A percentile compares a stretch with the other conserved stretches of the same genome.
These are phyloP conservation scores for Rhinichthys osculus DNA, from an alignment of 2,797 vertebrate species.

Conservation along the genomic window DNA sequence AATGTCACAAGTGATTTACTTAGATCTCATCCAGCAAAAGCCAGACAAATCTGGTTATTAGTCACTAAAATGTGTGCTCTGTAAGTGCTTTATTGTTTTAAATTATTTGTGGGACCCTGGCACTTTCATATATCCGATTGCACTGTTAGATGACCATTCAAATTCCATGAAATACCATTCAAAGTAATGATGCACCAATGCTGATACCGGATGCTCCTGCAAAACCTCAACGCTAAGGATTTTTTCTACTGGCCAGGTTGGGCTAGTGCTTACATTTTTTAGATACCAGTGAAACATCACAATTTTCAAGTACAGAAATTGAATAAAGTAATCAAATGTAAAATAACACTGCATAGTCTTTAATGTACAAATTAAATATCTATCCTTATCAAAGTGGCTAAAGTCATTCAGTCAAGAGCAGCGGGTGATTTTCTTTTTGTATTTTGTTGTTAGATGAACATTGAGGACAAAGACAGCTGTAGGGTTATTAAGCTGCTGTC, in stretches of 20 bases:
- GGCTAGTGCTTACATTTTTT: no score
- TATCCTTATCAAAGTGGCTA: no score
- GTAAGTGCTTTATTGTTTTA: background rate
- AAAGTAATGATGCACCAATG: background rate
- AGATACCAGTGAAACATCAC: no score
- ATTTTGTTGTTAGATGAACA: background rate
- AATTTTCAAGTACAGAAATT: no score
- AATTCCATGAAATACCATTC: background rate
- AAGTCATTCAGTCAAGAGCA: no score
- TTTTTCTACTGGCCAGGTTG: no score
- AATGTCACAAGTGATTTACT: constrained; percentile 6
- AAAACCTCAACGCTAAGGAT: no score
- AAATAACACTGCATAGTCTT: no score
- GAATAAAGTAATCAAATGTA: no score
- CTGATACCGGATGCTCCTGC: background rate
- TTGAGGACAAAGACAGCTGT: background rate
- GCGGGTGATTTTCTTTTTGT: no score
- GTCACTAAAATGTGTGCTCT: background rate
- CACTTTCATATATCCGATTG: background rate
- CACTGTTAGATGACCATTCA: background rate
- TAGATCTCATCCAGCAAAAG: constrained; percentile 3
- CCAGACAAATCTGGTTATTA: background rate
- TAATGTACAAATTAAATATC: no score
- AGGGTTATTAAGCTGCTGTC: background rate
- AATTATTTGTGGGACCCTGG: background rate